Evolutionary conservation across 2,797 vertebrate genomes (phyloP).

Genomic region (Heterohyrax brucei): DNA sequence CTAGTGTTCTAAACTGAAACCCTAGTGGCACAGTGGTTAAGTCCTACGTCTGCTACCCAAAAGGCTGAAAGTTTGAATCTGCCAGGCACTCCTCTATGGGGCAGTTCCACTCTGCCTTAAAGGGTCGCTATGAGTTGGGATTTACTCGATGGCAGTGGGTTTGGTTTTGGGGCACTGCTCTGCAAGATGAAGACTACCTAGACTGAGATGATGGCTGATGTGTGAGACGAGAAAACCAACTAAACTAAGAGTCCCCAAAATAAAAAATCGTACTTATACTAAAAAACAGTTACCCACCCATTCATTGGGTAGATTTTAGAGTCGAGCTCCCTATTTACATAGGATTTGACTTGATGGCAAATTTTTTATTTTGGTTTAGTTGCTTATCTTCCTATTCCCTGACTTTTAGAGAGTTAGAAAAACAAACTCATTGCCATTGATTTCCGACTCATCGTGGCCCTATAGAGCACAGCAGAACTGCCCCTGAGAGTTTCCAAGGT

Average conservation of each 20-base stretch:
- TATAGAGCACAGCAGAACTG: too few species aligned
- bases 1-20: conserved; percentile 2
- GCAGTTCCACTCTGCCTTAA: too few species aligned
- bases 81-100: too few species aligned
- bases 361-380: not conserved
- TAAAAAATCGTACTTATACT: not conserved
- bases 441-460: too few species aligned
- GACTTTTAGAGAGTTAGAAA: not conserved
- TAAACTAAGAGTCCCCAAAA: not conserved
- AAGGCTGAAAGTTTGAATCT: too few species aligned
- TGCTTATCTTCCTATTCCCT: not conserved
- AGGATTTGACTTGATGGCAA: not conserved
- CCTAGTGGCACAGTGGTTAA: too few species aligned
- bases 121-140: too few species aligned
- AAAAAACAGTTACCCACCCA: conserved; percentile 26
- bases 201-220: not conserved
- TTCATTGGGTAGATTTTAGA: not conserved
- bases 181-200: not conserved
- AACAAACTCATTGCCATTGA: too few species aligned
- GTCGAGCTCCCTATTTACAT: not conserved
- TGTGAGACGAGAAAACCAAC: conserved; percentile 13
- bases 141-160: too few species aligned
- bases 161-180: not conserved
- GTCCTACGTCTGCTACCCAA: too few species aligned
- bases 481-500: too few species aligned